phyloP scores from a whole-genome alignment of 2,113 vertebrate genomes.

The Podocnemis expansa region DNA sequence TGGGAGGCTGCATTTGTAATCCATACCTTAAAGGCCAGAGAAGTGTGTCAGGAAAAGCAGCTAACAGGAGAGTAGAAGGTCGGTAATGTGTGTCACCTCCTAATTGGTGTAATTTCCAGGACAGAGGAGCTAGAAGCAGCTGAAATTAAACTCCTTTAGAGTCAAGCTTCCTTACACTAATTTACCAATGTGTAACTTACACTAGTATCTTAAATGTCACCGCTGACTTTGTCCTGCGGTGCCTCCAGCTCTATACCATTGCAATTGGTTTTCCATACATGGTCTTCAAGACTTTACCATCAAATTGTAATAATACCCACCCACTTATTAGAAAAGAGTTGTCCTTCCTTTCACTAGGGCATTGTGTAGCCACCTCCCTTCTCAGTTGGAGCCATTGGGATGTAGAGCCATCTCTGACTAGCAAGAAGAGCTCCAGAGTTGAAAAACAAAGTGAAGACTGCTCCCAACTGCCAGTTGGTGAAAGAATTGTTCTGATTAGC shows the following conservation, averaged over 20 bases:
- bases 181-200: constrained; percentile 14
- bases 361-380: not conserved
- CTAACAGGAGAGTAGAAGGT: not conserved
- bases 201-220: not conserved
- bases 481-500: not conserved
- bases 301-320: accelerated
- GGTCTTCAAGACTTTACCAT: not conserved
- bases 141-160: not conserved
- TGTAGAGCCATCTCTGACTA: not conserved
- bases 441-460: not conserved
- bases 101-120: not conserved
- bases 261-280: not conserved
- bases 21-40: not conserved
- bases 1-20: not conserved
- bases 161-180: not conserved
- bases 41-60: not conserved
- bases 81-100: not conserved
- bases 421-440: not conserved
- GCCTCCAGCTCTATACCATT: not conserved
- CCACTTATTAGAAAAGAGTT: not conserved
- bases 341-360: not conserved
- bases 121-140: not conserved
- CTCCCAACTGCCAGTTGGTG: not conserved
- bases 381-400: not conserved
- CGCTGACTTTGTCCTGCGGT: not conserved